Evolutionary conservation across 2,113 vertebrate species (phyloP).

Genomic region (Heptranchias perlo): DNA sequence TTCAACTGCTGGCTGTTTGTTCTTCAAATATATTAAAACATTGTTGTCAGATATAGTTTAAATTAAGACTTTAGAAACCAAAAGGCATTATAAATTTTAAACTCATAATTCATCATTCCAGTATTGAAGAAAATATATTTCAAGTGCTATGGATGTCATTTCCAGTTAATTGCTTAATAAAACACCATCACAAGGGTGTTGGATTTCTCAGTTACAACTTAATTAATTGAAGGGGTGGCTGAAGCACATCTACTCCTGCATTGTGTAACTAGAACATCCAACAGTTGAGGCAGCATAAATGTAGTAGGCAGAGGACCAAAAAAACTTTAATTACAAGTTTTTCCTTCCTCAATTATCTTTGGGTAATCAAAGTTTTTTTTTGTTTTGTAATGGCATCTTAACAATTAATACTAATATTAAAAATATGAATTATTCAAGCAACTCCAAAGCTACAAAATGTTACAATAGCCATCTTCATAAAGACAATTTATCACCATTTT

Average conservation of each 20-base stretch:
- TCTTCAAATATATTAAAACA: no score
- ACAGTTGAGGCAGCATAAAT: not conserved
- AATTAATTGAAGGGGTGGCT: not conserved
- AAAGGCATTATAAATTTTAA: not conserved
- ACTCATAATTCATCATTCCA: not conserved
- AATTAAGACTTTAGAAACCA: not conserved
- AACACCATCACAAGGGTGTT: not conserved
- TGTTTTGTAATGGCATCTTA: not conserved
- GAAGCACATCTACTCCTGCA: not conserved
- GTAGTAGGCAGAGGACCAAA: not conserved
- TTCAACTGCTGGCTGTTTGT: not conserved
- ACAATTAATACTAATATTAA: not conserved
- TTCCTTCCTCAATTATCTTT: not conserved
- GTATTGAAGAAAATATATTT: not conserved
- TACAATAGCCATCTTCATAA: no score
- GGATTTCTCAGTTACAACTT: not conserved
- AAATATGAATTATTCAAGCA: not conserved
- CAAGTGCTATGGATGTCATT: not conserved
- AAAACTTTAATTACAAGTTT: not conserved
- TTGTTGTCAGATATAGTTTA: no score
- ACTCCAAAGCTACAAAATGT: no score
- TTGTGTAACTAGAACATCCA: no score
- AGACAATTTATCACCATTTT: no score
- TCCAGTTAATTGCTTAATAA: not conserved
- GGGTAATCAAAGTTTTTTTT: not conserved